These are phyloP conservation scores for Nudaria mundana DNA, from an alignment of 2,888 invertebrate genomes.

Conservation along the genomic window DNA sequence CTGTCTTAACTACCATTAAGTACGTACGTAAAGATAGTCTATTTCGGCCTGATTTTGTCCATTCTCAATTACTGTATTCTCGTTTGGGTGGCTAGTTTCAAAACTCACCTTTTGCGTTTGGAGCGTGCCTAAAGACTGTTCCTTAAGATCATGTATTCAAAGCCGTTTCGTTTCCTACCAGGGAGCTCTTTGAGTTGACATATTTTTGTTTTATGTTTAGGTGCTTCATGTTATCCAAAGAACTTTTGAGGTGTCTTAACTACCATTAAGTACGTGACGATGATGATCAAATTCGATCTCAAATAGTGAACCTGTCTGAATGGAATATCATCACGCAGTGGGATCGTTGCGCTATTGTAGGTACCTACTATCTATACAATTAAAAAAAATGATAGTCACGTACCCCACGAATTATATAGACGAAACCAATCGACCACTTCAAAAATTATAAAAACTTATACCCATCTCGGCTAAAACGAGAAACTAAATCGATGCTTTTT, in stretches of 20 bases:
- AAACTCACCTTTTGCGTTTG: too few relatives aligned
- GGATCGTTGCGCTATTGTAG: slow-evolving; percentile 45
- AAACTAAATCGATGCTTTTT: slow-evolving; percentile 54
- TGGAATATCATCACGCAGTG: slow-evolving; percentile 61
- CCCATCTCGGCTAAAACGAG: slow-evolving; percentile 59
- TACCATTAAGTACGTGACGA: slow-evolving; percentile 52
- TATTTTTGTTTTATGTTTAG: too few relatives aligned
- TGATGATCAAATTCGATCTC: slow-evolving; percentile 42
- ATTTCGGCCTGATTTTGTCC: too few relatives aligned
- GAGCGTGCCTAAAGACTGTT: too few relatives aligned
- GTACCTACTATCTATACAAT: slow-evolving; percentile 31
- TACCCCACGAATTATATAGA: slow-evolving; percentile 71
- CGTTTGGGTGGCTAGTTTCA: too few relatives aligned
- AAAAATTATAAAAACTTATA: slow-evolving; percentile 65
- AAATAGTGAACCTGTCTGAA: slow-evolving; percentile 61
- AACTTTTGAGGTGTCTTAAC: slow-evolving; percentile 18
- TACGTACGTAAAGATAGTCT: too few relatives aligned
- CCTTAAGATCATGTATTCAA: too few relatives aligned
- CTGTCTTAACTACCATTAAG: too few relatives aligned
- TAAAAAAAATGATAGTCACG: slow-evolving; percentile 67
- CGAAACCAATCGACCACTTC: slow-evolving; percentile 56
- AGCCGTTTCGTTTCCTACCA: too few relatives aligned
- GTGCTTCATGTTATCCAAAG: not conserved
- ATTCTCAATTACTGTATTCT: too few relatives aligned
- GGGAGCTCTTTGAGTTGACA: too few relatives aligned